Base-by-base conservation (phyloP, 2,888 invertebrate genomes). In the Eugnorisma glareosa region DNA sequence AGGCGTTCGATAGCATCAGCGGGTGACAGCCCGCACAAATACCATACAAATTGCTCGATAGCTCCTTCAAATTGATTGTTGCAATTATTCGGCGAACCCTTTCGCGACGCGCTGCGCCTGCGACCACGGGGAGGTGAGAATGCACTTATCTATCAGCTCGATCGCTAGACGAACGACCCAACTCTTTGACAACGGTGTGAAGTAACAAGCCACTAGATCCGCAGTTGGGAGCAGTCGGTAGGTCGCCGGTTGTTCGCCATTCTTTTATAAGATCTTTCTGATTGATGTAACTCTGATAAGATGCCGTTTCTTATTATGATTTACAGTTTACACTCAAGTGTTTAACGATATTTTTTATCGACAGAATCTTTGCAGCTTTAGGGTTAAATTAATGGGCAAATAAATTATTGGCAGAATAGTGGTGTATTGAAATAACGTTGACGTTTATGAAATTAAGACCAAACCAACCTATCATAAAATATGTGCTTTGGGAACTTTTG, bases 1-100 rank as follows among this genome's bases (percentile, higher is more conserved):
- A 94, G 91, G 94, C 87, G 95, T 89, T 88, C 93, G 96, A 96
- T 95, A 95, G 92, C 93, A 96, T 96, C 96, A 94, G 94, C 95
- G 94, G 95, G 95, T 94, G 95, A 95, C 96, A 95, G 94, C 96
- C 96, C 96, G 96, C 96, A 96, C 96, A 96, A 96, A 96, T 94
- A 96, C 95, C 95, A 94, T 96, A 96, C 96, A 96, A 96, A 96
- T 96, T 95, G 94, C 91, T 96, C 96, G 96, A 96, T 96, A 91
- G 94, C 95, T 96, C 94, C 95, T 96, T 92, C 92, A 94, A 93
- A 96, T 95, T 95, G 95, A 96, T 96, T 96, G 96, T 96, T 95
- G 96, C 96, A 96, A 96, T 96, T 96, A 96, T 96, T 96, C 94
- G 93, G 93, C 93, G 94, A 96, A 95, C 96, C 96, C 96, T 96